A percentile compares a stretch with the other conserved stretches of the same genome.
phyloP scores from a whole-genome alignment of 2,888 invertebrate species.

The Monochamus alternatus region DNA sequence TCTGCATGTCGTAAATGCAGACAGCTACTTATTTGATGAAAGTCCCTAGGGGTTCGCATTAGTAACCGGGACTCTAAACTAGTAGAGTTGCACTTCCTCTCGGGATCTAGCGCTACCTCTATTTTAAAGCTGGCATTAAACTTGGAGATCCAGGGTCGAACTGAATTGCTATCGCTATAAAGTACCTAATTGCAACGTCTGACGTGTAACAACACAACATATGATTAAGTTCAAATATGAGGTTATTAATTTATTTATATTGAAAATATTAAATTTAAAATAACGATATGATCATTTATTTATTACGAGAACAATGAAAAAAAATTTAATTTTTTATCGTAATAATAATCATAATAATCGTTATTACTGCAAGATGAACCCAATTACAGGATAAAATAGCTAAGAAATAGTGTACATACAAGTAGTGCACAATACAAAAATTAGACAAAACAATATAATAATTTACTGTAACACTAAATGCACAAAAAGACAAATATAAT shows the following conservation, averaged over 20 bases:
- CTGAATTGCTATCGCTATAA: slow-evolving; percentile 12
- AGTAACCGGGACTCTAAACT: slow-evolving; percentile 62
- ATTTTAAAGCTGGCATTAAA: slow-evolving; percentile 64
- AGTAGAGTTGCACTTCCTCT: slow-evolving; percentile 59
- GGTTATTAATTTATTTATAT: slow-evolving; percentile 61
- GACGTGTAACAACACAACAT: slow-evolving; percentile 11
- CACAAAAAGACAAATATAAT: too few relatives aligned
- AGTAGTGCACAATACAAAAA: too few relatives aligned
- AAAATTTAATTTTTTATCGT: too few relatives aligned
- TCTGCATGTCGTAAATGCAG: slow-evolving; percentile 65
- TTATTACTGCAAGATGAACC: too few relatives aligned
- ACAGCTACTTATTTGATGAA: slow-evolving; percentile 69
- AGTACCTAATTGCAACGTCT: slow-evolving; percentile 2
- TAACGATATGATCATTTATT: too few relatives aligned
- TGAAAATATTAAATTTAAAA: too few relatives aligned
- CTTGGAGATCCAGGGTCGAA: slow-evolving; percentile 49
- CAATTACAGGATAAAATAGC: too few relatives aligned
- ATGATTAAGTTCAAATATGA: slow-evolving; percentile 40
- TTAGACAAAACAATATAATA: too few relatives aligned
- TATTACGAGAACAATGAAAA: too few relatives aligned
- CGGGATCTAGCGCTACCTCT: slow-evolving; percentile 58
- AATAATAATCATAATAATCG: too few relatives aligned
- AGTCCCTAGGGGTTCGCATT: slow-evolving; percentile 67
- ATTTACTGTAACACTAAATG: too few relatives aligned
- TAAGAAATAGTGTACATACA: too few relatives aligned